Conservation (phyloP, 53 echinoderm and acorn worm genomes). For the Arbacia lixula region DNA sequence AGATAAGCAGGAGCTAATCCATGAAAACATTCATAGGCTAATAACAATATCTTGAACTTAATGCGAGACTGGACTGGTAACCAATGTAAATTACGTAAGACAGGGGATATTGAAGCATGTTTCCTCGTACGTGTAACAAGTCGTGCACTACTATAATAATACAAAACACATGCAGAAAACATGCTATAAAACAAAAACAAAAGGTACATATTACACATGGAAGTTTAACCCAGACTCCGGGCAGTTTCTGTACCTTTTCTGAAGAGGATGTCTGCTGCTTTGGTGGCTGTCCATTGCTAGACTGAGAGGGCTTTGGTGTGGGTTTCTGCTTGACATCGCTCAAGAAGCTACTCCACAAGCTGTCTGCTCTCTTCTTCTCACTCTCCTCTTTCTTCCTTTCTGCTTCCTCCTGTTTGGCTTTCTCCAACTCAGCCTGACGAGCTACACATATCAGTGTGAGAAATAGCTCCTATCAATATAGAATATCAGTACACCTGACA, state of each 20-base stretch:
- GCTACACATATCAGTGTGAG: neutral
- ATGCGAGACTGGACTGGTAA: no score
- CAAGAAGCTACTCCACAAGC: slow-evolving; percentile 94
- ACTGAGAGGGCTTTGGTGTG: slow-evolving; percentile 48
- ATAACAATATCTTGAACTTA: no score
- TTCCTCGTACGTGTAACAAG: no score
- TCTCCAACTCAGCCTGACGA: slow-evolving; percentile 20
- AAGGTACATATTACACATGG: no score
- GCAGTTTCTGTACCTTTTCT: slow-evolving; percentile 1
- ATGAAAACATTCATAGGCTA: no score
- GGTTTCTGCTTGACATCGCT: slow-evolving; percentile 82
- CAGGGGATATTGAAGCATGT: no score
- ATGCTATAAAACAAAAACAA: no score
- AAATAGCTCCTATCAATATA: neutral
- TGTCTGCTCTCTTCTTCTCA: slow-evolving; percentile 85
- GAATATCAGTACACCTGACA: neutral
- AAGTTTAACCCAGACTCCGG: no score
- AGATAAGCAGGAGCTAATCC: no score
- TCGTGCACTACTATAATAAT: no score
- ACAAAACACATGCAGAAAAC: no score
- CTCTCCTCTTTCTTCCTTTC: slow-evolving; percentile 74
- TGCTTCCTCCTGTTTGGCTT: slow-evolving; percentile 59
- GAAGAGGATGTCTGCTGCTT: neutral
- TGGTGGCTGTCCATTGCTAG: neutral
- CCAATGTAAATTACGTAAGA: no score